Conservation (phyloP, 2,797 vertebrate genomes). For the Halcyon leucocephala region DNA sequence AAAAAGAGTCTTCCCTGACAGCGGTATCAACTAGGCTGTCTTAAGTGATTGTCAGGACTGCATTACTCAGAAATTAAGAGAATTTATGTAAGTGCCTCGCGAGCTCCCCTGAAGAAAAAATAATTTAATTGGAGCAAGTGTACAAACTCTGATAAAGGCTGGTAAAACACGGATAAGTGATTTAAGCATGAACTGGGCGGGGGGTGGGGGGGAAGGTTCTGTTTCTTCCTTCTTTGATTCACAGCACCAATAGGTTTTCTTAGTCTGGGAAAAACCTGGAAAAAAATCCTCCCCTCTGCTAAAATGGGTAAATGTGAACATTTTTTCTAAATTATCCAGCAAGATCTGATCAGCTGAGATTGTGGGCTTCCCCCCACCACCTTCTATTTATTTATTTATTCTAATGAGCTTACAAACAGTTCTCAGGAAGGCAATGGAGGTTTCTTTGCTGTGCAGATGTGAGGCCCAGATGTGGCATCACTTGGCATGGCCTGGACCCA, state of each 20-base stretch:
- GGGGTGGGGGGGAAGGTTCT: not conserved
- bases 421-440: not conserved
- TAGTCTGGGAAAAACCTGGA: not conserved
- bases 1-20: constrained; percentile 82
- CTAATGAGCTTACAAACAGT: not conserved
- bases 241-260: constrained; percentile 8
- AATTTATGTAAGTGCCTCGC: constrained; percentile 85
- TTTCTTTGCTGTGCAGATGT: not conserved
- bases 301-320: not conserved
- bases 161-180: constrained; percentile 84
- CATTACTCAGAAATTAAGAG: constrained; percentile 90
- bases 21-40: constrained; percentile 85
- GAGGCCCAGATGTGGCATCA: not conserved
- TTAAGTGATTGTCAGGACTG: constrained; percentile 86
- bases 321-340: not conserved
- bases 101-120: constrained; percentile 84
- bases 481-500: rapidly evolving
- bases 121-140: constrained; percentile 88
- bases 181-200: constrained; percentile 74
- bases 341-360: not conserved
- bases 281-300: constrained; percentile 12
- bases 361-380: not conserved
- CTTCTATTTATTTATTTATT: not conserved
- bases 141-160: constrained; percentile 86
- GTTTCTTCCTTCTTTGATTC: constrained; percentile 36